phyloP scores from a whole-genome alignment of 2,113 vertebrate species.

The Labeo rohita region DNA sequence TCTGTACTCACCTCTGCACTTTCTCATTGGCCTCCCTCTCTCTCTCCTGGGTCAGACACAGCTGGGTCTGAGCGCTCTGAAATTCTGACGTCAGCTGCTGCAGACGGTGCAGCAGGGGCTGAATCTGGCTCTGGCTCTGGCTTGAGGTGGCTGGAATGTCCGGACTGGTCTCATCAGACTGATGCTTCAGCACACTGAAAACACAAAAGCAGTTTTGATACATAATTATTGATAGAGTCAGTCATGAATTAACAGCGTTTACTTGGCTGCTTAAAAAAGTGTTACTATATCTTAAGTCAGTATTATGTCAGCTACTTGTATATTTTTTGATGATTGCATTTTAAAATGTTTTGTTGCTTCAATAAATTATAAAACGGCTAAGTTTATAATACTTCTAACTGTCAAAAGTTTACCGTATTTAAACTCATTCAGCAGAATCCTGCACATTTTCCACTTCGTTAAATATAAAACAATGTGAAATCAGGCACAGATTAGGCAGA shows the following conservation, averaged over 20 bases:
- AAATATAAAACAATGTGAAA: background rate
- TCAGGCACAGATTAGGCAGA: background rate
- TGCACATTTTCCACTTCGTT: background rate
- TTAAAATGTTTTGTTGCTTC: background rate
- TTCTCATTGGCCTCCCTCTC: constrained; percentile 77
- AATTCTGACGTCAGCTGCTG: constrained; percentile 74
- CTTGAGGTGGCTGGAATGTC: constrained; percentile 68
- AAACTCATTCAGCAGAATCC: background rate
- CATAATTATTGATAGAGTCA: background rate
- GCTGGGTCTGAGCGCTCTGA: constrained; percentile 71
- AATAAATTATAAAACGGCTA: background rate
- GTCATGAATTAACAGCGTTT: background rate
- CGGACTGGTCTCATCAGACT: constrained; percentile 76
- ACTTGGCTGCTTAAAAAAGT: background rate
- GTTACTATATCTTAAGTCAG: background rate
- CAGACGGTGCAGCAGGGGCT: constrained; percentile 77
- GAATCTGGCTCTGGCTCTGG: constrained; percentile 66
- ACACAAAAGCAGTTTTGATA: constrained; percentile 45
- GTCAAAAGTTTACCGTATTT: background rate
- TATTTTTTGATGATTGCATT: background rate
- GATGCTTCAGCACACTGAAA: constrained; percentile 76
- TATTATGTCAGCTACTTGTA: background rate
- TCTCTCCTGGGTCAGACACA: constrained; percentile 73
- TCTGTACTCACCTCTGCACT: constrained; percentile 81
- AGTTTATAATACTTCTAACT: background rate